These are phyloP conservation scores for Pristiophorus japonicus DNA, from an alignment of 2,113 vertebrate species.

Conservation along the genomic window DNA sequence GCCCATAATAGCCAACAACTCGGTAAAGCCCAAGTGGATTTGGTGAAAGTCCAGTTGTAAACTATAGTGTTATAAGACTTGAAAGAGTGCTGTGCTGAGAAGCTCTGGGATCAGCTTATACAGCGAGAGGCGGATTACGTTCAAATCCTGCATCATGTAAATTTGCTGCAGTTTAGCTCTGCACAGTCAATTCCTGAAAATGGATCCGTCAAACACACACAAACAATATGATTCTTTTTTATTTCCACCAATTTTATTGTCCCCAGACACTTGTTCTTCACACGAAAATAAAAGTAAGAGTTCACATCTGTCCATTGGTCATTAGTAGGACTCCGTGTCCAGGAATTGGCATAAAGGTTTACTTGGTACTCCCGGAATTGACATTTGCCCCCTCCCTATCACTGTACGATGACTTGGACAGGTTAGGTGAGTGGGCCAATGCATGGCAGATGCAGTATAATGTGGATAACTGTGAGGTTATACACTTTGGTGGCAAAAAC, in stretches of 20 bases:
- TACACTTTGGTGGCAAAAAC: too few relatives aligned
- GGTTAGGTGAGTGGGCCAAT: too few relatives aligned
- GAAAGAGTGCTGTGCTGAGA: background rate
- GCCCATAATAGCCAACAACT: background rate
- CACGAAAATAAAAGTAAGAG: background rate
- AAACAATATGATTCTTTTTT: too few relatives aligned
- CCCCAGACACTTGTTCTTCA: background rate
- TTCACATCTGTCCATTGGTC: background rate
- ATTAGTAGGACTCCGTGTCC: background rate
- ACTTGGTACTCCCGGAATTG: too few relatives aligned
- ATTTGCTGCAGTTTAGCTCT: slow-evolving; percentile 27
- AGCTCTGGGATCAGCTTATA: background rate
- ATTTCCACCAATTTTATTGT: background rate
- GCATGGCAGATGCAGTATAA: too few relatives aligned
- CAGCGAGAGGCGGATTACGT: background rate
- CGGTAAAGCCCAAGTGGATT: background rate
- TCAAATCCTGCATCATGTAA: background rate
- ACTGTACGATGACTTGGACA: too few relatives aligned
- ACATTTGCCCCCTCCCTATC: background rate
- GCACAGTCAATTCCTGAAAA: background rate
- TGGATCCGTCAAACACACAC: background rate
- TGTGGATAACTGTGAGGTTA: too few relatives aligned
- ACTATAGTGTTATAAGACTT: background rate
- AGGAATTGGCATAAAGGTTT: background rate
- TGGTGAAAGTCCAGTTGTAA: slow-evolving; percentile 10